phyloP scores from a whole-genome alignment of 2,113 vertebrate species.

The Corythornis vintsioides region DNA sequence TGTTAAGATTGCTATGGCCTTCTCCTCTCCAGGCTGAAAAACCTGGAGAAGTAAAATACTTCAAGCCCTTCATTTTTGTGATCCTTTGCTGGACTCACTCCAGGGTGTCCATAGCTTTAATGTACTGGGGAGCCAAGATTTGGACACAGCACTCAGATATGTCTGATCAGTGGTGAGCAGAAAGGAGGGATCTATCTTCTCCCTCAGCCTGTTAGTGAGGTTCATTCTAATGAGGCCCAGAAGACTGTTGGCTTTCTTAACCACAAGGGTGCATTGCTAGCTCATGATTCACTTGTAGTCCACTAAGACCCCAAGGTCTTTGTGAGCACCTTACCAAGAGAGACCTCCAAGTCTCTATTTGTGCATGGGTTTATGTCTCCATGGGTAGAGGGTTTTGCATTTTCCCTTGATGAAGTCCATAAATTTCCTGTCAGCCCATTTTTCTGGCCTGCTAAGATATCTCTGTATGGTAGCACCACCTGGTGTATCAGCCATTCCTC shows the following conservation, averaged over 20 bases:
- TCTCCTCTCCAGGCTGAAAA: neutral
- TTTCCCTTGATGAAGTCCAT: neutral
- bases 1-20: neutral
- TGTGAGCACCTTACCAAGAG: neutral
- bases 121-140: neutral
- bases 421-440: neutral
- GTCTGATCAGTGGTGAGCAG: neutral
- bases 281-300: neutral
- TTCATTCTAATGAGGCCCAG: neutral
- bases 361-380: neutral
- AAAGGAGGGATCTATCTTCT: neutral
- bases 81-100: neutral
- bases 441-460: neutral
- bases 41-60: neutral
- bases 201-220: neutral
- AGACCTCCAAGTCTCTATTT: no score
- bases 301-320: neutral
- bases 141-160: neutral
- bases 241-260: neutral
- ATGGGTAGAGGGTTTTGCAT: fast-evolving
- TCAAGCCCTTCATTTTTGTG: neutral
- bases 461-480: neutral
- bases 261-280: neutral
- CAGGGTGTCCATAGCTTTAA: neutral
- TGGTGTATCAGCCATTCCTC: neutral